These are phyloP conservation scores for Brachionus paranguensis DNA, from an alignment of 1,140 invertebrate species.

Conservation along the genomic window DNA sequence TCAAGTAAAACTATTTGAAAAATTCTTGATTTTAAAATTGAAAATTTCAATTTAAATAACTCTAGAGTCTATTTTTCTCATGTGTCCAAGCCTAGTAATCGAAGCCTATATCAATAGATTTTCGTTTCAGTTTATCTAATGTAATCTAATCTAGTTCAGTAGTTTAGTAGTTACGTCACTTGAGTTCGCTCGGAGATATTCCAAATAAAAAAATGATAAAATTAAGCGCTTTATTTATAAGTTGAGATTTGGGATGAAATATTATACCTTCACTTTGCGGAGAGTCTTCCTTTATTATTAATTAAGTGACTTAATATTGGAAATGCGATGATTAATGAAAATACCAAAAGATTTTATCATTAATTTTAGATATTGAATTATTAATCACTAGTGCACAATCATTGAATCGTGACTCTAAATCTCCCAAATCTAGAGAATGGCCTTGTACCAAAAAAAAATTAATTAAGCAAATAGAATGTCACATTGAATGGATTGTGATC, in stretches of 20 bases:
- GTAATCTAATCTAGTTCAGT: not conserved
- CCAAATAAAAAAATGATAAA: not conserved
- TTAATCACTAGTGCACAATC: not conserved
- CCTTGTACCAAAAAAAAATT: not conserved
- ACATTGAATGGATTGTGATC: not conserved
- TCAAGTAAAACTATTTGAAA: not conserved
- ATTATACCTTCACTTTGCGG: not conserved
- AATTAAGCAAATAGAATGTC: constrained; percentile 10
- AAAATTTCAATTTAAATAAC: not conserved
- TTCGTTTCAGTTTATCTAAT: not conserved
- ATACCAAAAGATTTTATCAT: constrained; percentile 11
- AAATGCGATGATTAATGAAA: constrained; percentile 24
- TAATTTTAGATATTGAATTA: not conserved
- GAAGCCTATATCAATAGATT: not conserved
- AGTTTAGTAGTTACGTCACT: not conserved
- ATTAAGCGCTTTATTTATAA: not conserved
- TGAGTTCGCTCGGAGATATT: not conserved
- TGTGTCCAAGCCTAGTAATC: not conserved
- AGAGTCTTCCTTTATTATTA: constrained; percentile 14
- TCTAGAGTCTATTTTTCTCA: not conserved
- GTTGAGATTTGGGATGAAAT: not conserved
- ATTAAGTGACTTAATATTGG: constrained; percentile 22
- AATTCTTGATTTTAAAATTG: not conserved
- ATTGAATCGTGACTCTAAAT: constrained; percentile 9
- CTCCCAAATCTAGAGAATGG: constrained; percentile 6